Conservation (phyloP, 2,113 vertebrate species). For the Eidolon helvum region DNA sequence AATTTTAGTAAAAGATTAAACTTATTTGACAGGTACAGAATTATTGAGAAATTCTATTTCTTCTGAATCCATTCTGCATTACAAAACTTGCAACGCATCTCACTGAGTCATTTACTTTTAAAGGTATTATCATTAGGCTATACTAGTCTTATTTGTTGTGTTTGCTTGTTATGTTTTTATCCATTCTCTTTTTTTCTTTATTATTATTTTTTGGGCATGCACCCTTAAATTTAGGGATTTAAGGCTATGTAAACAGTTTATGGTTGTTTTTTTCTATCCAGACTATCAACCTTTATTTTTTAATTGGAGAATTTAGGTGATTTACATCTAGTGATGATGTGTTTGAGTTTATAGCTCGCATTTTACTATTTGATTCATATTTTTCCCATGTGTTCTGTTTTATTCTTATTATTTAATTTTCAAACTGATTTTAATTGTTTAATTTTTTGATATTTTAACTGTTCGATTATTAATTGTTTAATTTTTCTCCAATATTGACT, state of each 20-base stretch:
- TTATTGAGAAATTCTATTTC: background rate
- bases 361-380: conserved; percentile 10
- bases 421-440: background rate
- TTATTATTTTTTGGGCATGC: background rate
- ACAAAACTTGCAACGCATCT: background rate
- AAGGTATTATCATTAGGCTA: background rate
- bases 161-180: background rate
- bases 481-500: background rate
- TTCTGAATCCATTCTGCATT: background rate
- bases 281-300: background rate
- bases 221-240: background rate
- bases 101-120: background rate
- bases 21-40: background rate
- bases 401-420: background rate
- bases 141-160: background rate
- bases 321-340: background rate
- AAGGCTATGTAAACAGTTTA: background rate
- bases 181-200: background rate
- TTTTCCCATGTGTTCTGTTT: background rate
- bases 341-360: background rate
- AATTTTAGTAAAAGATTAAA: background rate
- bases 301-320: background rate
- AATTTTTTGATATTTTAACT: background rate
- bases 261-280: background rate
- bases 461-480: background rate